Evolutionary conservation across 2,888 invertebrate genomes (phyloP).

Genomic region (Amphipyra tragopoginis): DNA sequence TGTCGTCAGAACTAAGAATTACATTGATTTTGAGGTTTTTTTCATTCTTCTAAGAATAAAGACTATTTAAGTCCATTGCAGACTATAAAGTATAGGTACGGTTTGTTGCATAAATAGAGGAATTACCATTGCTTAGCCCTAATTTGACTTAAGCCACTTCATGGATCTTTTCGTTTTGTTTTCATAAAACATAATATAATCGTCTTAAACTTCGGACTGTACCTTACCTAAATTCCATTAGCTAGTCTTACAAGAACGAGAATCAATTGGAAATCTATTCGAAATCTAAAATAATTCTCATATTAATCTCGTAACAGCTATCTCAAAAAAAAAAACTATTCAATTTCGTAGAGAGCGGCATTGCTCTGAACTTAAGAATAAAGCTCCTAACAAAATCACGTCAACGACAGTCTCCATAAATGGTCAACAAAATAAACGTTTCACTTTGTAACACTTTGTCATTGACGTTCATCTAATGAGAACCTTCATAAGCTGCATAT

Average conservation of each 20-base stretch:
- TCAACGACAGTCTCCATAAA: conserved; percentile 51
- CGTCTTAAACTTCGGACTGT: too few species aligned
- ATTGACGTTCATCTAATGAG: conserved; percentile 74
- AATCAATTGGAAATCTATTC: not conserved
- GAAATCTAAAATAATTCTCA: not conserved
- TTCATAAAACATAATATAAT: too few species aligned
- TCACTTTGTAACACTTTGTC: conserved; percentile 71
- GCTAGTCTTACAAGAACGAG: not conserved
- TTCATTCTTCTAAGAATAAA: too few species aligned
- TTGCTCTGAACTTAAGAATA: conserved; percentile 12
- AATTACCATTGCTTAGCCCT: too few species aligned
- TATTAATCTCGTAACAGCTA: not conserved
- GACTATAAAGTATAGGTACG: too few species aligned
- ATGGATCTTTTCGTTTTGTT: too few species aligned
- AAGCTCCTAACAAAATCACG: conserved; percentile 22
- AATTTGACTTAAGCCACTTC: too few species aligned
- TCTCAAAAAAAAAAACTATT: not conserved
- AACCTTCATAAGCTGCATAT: conserved; percentile 68
- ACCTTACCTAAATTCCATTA: too few species aligned
- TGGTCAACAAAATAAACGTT: conserved; percentile 68
- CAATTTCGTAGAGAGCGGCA: conserved; percentile 15
- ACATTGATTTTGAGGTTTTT: too few species aligned
- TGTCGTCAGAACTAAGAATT: not conserved
- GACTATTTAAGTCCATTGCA: too few species aligned
- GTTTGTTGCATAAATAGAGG: too few species aligned